Evolutionary conservation across 2,113 vertebrate genomes (phyloP).

Genomic region (Clarias gariepinus): DNA sequence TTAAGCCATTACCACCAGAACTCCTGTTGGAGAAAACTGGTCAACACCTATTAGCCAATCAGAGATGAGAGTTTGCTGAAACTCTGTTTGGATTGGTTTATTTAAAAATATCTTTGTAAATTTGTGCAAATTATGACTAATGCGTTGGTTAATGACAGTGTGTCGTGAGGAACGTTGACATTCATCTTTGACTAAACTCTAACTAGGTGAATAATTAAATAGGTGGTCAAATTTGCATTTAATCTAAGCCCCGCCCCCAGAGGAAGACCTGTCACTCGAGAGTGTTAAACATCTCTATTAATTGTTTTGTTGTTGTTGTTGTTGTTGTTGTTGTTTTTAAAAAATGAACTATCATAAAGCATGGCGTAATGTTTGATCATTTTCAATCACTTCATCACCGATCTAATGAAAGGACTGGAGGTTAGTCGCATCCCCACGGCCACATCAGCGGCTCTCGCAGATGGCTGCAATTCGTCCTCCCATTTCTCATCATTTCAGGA

Average conservation of each 20-base stretch:
- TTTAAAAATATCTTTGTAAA: not conserved
- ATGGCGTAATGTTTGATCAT: not conserved
- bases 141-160: no score
- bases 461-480: slow-evolving; percentile 2
- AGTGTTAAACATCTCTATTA: not conserved
- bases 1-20: not conserved
- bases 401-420: not conserved
- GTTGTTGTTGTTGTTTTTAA: not conserved
- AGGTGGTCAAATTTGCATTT: not conserved
- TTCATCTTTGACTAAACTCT: not conserved
- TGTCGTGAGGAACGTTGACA: not conserved
- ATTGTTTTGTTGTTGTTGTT: no score
- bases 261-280: not conserved
- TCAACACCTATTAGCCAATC: not conserved
- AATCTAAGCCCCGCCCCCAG: not conserved
- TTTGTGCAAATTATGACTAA: not conserved
- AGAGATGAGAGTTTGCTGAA: not conserved
- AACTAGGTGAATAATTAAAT: not conserved
- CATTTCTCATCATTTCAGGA: slow-evolving; percentile 17
- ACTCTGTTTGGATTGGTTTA: not conserved
- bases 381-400: not conserved
- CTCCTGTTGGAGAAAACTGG: not conserved
- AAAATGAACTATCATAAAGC: not conserved
- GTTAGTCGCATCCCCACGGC: not conserved
- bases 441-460: not conserved